A percentile compares a stretch with the other conserved stretches of the same genome.
These are phyloP conservation scores for Zaprionus taronus DNA, from an alignment of 1,140 invertebrate genomes.

Conservation along the genomic window DNA sequence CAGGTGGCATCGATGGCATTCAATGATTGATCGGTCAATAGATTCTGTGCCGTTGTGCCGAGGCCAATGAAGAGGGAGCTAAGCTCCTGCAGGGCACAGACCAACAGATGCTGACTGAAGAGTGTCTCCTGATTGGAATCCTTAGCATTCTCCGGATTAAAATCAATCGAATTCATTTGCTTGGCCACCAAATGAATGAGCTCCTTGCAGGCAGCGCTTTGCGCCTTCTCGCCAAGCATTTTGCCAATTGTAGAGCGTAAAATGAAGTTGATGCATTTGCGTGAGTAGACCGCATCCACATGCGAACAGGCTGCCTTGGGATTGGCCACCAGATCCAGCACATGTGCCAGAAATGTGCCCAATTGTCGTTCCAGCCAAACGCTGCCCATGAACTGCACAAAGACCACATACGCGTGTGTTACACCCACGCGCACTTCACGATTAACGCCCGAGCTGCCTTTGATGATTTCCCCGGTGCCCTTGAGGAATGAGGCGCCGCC, in stretches of 20 bases:
- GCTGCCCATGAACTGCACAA: slow-evolving; percentile 96
- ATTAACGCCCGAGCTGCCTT: slow-evolving; percentile 96
- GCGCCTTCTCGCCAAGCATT: slow-evolving; percentile 98
- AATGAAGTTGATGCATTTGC: slow-evolving; percentile 99
- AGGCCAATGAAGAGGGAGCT: slow-evolving; percentile 93
- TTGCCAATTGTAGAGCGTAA: slow-evolving; percentile 95
- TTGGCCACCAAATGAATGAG: slow-evolving; percentile 96
- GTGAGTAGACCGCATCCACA: slow-evolving; percentile 98
- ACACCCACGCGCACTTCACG: slow-evolving; percentile 98
- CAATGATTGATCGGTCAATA: slow-evolving; percentile 93
- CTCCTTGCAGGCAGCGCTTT: slow-evolving; percentile 97
- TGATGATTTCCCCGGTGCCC: slow-evolving; percentile 97
- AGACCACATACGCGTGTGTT: slow-evolving; percentile 96
- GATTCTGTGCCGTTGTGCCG: slow-evolving; percentile 95
- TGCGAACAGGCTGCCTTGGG: slow-evolving; percentile 97
- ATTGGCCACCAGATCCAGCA: slow-evolving; percentile 96
- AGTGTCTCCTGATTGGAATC: slow-evolving; percentile 94
- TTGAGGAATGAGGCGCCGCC: slow-evolving; percentile 98
- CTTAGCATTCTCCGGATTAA: slow-evolving; percentile 95
- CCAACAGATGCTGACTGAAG: slow-evolving; percentile 97
- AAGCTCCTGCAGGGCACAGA: slow-evolving; percentile 97
- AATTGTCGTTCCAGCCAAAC: slow-evolving; percentile 98
- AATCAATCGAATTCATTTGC: slow-evolving; percentile 97
- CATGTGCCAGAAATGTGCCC: slow-evolving; percentile 92
- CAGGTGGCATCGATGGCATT: slow-evolving; percentile 88